phyloP scores from a whole-genome alignment of 2,113 vertebrate species.

The Pseudopodoces humilis region DNA sequence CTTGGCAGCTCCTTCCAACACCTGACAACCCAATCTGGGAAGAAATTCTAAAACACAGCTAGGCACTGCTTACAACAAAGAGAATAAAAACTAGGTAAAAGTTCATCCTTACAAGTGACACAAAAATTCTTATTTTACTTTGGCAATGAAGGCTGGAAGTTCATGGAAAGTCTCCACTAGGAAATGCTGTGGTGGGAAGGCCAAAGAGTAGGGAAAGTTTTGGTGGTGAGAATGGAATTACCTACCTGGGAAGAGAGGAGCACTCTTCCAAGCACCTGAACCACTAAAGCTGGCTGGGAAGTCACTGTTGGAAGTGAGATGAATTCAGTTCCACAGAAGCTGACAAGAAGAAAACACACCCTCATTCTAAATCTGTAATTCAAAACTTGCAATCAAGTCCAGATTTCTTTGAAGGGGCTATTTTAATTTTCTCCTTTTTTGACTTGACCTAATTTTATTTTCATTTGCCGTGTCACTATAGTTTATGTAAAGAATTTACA shows the following conservation, averaged over 20 bases:
- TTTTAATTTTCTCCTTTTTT: conserved; percentile 30
- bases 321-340: neutral
- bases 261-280: neutral
- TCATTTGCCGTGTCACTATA: neutral
- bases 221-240: neutral
- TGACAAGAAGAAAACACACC: neutral
- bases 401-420: conserved; percentile 6
- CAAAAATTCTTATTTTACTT: neutral
- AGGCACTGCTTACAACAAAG: neutral
- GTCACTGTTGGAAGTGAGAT: neutral
- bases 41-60: neutral
- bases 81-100: neutral
- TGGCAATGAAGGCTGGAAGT: neutral
- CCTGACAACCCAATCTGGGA: neutral
- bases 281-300: neutral
- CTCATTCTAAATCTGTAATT: neutral
- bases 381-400: neutral
- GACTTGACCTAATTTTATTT: neutral
- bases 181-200: neutral
- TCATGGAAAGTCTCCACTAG: neutral
- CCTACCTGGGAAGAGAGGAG: neutral
- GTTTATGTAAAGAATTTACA: conserved; percentile 2
- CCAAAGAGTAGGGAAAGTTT: neutral
- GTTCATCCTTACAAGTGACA: neutral
- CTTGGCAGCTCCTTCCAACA: neutral